A percentile compares a stretch with the other conserved stretches of the same genome.
Evolutionary conservation across 92 coral and sea anemone species (phyloP).

Genomic region (Phenganax stokvisi): DNA sequence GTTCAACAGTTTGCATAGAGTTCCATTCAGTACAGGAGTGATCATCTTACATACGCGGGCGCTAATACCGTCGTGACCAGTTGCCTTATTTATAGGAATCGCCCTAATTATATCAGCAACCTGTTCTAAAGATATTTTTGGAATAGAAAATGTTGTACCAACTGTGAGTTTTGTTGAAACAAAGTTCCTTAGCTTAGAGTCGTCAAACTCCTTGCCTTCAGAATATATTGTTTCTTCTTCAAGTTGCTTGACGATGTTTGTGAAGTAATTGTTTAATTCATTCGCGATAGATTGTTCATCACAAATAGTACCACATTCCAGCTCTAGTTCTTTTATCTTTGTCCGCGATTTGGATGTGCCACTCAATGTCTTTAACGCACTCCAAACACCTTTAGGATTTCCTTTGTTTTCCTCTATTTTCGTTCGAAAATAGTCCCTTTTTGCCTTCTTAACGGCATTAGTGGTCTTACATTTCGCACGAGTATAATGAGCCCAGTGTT

Average conservation of each 20-base stretch:
- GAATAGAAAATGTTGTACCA: too few relatives aligned
- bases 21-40: too few relatives aligned
- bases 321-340: slow-evolving; percentile 28
- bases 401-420: slow-evolving; percentile 56
- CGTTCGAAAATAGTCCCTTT: slow-evolving; percentile 40
- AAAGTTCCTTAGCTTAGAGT: slow-evolving; percentile 26
- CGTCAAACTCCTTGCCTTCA: slow-evolving; percentile 30
- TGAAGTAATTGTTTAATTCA: slow-evolving; percentile 36
- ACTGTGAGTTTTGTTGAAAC: too few relatives aligned
- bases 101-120: too few relatives aligned
- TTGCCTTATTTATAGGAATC: too few relatives aligned
- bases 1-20: slow-evolving; percentile 32
- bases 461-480: slow-evolving; percentile 44
- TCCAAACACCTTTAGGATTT: slow-evolving; percentile 46
- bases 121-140: too few relatives aligned
- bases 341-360: slow-evolving; percentile 27
- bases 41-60: too few relatives aligned
- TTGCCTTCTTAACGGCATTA: slow-evolving; percentile 34
- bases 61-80: too few relatives aligned
- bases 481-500: slow-evolving; percentile 32
- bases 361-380: slow-evolving; percentile 41
- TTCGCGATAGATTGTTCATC: slow-evolving; percentile 36
- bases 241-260: slow-evolving; percentile 38
- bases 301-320: slow-evolving; percentile 26
- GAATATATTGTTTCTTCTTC: not conserved